A percentile compares a stretch with the other conserved stretches of the same genome.
These are phyloP conservation scores for Meriones unguiculatus DNA, from an alignment of 2,113 vertebrate species.

Conservation along the genomic window DNA sequence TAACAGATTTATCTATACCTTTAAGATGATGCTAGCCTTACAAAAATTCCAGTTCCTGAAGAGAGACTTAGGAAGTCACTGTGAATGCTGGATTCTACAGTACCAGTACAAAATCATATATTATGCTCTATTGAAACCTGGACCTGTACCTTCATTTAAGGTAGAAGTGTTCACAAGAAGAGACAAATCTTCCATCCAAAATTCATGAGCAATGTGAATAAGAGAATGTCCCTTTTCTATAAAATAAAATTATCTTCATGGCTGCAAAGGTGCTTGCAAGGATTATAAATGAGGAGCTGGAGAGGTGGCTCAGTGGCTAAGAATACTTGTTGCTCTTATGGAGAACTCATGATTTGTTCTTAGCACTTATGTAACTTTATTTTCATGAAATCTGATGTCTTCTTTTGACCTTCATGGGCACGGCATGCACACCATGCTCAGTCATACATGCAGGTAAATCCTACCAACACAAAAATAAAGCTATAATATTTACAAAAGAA, in stretches of 20 bases:
- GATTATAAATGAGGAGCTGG: background rate
- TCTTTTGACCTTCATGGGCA: background rate
- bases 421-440: background rate
- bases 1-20: background rate
- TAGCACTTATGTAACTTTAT: background rate
- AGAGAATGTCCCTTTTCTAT: background rate
- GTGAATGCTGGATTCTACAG: background rate
- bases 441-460: background rate
- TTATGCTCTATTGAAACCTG: rapidly evolving
- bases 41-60: background rate
- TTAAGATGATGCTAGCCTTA: background rate
- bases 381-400: background rate
- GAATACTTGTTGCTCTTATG: background rate
- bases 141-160: background rate
- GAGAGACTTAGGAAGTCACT: background rate
- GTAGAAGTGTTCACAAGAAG: background rate
- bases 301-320: background rate
- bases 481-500: background rate
- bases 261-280: background rate
- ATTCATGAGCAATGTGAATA: background rate
- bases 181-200: background rate
- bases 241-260: background rate
- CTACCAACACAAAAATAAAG: too few relatives aligned
- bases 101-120: background rate
- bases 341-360: background rate